Percentiles rank a stretch among this genome's conserved stretches.
phyloP scores from a whole-genome alignment of 2,888 invertebrate species.

The Hirtodrosophila confusa region DNA sequence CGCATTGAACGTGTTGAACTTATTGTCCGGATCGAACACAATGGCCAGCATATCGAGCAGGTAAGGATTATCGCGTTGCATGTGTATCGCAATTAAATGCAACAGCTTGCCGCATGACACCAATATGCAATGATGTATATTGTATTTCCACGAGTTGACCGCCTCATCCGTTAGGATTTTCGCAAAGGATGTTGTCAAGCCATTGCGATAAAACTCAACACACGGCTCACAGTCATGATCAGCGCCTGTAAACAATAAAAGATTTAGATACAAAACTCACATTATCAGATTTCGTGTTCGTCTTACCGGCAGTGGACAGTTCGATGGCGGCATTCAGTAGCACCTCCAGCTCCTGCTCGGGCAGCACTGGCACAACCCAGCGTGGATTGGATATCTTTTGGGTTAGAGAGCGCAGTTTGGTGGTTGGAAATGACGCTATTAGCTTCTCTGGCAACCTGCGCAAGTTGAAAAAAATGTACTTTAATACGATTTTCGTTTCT shows the following conservation, averaged over 20 bases:
- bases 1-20: slow-evolving; percentile 87
- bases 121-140: slow-evolving; percentile 97
- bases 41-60: slow-evolving; percentile 95
- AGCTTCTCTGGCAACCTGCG: slow-evolving; percentile 83
- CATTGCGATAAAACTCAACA: slow-evolving; percentile 97
- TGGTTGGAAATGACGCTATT: slow-evolving; percentile 89
- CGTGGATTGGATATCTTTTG: slow-evolving; percentile 98
- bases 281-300: background rate
- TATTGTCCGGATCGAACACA: slow-evolving; percentile 97
- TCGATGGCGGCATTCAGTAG: slow-evolving; percentile 95
- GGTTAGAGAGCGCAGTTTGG: slow-evolving; percentile 94
- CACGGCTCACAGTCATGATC: slow-evolving; percentile 95
- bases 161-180: slow-evolving; percentile 99
- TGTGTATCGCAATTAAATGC: slow-evolving; percentile 95
- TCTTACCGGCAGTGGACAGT: slow-evolving; percentile 91
- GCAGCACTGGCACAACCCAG: slow-evolving; percentile 98
- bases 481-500: slow-evolving; percentile 7
- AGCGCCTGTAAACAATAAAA: slow-evolving; percentile 86
- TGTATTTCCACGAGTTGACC: slow-evolving; percentile 98
- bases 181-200: slow-evolving; percentile 96
- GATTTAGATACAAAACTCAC: background rate
- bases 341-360: slow-evolving; percentile 97
- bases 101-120: slow-evolving; percentile 96
- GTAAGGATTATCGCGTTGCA: slow-evolving; percentile 95
- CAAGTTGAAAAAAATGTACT: slow-evolving; percentile 9